Conservation (phyloP, 2,888 invertebrate species). For the Poecilobothrus nobilitatus region DNA sequence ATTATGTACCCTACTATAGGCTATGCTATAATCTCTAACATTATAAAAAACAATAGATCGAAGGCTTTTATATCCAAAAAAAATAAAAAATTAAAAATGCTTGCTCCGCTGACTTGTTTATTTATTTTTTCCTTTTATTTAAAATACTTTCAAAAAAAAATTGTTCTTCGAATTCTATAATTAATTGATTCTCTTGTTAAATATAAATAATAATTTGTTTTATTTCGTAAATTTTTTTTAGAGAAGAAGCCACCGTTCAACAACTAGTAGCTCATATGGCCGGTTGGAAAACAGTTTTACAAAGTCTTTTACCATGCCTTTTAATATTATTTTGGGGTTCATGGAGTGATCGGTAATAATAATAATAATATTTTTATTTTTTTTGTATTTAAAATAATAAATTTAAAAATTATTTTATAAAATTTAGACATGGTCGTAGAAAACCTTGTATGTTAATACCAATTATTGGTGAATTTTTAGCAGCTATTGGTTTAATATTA, state of each 20-base stretch:
- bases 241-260: conserved; percentile 59
- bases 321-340: conserved; percentile 76
- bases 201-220: conserved; percentile 7
- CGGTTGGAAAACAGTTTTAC: conserved; percentile 78
- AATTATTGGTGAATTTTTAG: conserved; percentile 69
- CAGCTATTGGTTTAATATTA: conserved; percentile 66
- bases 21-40: no score
- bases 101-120: no score
- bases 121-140: no score
- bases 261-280: conserved; percentile 70
- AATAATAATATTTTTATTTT: background rate
- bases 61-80: no score
- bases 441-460: conserved; percentile 74
- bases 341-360: conserved; percentile 55
- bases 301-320: conserved; percentile 72
- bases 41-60: no score
- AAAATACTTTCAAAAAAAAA: no score
- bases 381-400: conserved; percentile 9
- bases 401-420: background rate
- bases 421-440: conserved; percentile 36
- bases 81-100: no score
- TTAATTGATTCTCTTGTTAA: no score
- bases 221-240: conserved; percentile 27
- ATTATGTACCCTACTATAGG: no score
- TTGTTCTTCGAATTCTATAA: no score